Conservation (phyloP, 2,888 invertebrate species). For the Cepaea hortensis region DNA sequence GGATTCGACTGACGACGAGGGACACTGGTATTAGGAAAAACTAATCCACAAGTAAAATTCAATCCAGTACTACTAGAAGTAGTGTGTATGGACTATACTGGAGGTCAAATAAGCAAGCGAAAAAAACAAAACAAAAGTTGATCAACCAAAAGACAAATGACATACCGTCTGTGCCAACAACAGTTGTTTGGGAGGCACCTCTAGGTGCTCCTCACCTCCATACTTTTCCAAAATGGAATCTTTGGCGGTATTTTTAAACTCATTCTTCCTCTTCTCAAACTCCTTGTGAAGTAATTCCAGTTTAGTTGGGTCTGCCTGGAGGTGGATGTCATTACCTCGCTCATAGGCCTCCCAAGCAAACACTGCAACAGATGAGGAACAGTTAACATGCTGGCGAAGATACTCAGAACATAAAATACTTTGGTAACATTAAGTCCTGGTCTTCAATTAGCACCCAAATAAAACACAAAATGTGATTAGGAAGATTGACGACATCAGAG, state of each 20-base stretch:
- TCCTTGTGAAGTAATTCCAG: slow-evolving; percentile 92
- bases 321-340: slow-evolving; percentile 76
- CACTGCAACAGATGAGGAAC: slow-evolving; percentile 75
- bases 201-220: slow-evolving; percentile 92
- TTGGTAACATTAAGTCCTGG: neutral
- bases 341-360: slow-evolving; percentile 99
- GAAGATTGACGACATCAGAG: too few relatives aligned
- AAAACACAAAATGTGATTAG: too few relatives aligned
- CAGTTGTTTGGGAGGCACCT: slow-evolving; percentile 91
- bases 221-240: slow-evolving; percentile 92
- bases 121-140: neutral
- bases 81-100: too few relatives aligned
- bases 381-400: neutral
- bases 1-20: too few relatives aligned
- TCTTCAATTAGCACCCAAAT: neutral
- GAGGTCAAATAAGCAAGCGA: neutral
- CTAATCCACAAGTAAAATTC: too few relatives aligned
- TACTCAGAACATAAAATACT: neutral
- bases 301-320: slow-evolving; percentile 98
- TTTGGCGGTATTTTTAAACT: slow-evolving; percentile 88
- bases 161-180: slow-evolving; percentile 89
- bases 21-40: too few relatives aligned
- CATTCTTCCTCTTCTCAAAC: slow-evolving; percentile 91
- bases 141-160: neutral
- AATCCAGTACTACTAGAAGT: too few relatives aligned